Conservation (phyloP, 2,888 invertebrate genomes). For the Sicus ferrugineus region DNA sequence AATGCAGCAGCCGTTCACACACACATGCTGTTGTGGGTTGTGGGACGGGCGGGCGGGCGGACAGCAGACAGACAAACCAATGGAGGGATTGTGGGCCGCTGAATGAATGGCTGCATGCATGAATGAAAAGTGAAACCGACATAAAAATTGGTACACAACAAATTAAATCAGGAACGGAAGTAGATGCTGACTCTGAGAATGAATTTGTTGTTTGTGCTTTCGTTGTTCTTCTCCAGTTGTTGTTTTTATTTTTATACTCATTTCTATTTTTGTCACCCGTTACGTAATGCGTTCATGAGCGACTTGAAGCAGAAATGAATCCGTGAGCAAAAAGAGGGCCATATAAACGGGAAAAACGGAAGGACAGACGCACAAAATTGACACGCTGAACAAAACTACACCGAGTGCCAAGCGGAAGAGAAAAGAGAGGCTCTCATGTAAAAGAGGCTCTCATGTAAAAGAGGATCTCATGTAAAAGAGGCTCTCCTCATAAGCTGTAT, state of each 20-base stretch:
- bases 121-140: conserved; percentile 40
- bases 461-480: too few species aligned
- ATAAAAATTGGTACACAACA: conserved; percentile 8
- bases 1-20: conserved; percentile 7
- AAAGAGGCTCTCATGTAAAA: too few species aligned
- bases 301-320: conserved; percentile 6
- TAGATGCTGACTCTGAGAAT: conserved; percentile 45
- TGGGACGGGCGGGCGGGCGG: neutral
- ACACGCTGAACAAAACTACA: too few species aligned
- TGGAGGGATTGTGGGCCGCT: conserved; percentile 41
- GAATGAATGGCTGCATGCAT: conserved; percentile 42
- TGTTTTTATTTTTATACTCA: neutral
- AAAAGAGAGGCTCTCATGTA: too few species aligned
- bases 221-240: too few species aligned
- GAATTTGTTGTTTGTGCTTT: neutral
- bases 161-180: conserved; percentile 46
- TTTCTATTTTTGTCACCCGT: conserved; percentile 12
- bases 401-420: too few species aligned
- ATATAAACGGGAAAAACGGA: neutral
- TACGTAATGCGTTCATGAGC: conserved; percentile 22
- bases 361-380: neutral
- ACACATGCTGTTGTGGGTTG: neutral
- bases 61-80: neutral
- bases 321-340: neutral
- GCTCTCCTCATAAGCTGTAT: conserved; percentile 47